Base-by-base conservation (phyloP, 2,888 invertebrate species). In the Ganaspis brasiliensis region DNA sequence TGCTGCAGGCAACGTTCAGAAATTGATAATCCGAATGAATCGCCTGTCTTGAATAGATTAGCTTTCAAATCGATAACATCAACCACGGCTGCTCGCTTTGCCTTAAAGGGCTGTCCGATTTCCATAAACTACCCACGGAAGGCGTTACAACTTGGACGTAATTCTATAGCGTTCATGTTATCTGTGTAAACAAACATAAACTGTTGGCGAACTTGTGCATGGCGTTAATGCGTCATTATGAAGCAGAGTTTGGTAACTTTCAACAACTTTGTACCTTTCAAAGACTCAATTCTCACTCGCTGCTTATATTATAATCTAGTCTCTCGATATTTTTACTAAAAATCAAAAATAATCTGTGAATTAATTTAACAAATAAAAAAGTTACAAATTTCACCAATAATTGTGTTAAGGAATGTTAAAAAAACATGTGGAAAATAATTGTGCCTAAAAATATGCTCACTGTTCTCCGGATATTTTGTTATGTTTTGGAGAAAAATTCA, bases 141-240 rank as follows among this genome's bases (percentile, higher is more conserved):
- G 67, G 45, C 45, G 26, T 67, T 67, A 45, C 45, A 67, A 67
- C 45, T 67, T 63, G n/a, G 21, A 63, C 40, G 24, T 63, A 40
- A 63, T 40, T 40, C 24, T 6, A 40, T 21, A 63, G 21, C 63
- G 24, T 40, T 61, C 45, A 49, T 67, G 45, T 24, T 40, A 67
- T 67, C 67, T 26, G 24, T 49, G 45, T 67, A 26, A 67, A 67
- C 45, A 67, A 67, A 67, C 67, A 49, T 49, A 67, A 63, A 45
- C 26, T 67, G 24, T 63, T 63, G 26, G 45, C 45, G 45, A 67
- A 67, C 67, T 67, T 67, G 21, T 24, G 45, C 2, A 67, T 67
- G 26, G 26, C 67, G 45, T 67, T 40, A 24, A n/a, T 21, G 67
- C 45, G 37, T 63, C 37, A 63, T 63, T 63, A 63, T 63, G 40